Conservation (phyloP, 2,113 vertebrate genomes). For the Cepphus grylle region DNA sequence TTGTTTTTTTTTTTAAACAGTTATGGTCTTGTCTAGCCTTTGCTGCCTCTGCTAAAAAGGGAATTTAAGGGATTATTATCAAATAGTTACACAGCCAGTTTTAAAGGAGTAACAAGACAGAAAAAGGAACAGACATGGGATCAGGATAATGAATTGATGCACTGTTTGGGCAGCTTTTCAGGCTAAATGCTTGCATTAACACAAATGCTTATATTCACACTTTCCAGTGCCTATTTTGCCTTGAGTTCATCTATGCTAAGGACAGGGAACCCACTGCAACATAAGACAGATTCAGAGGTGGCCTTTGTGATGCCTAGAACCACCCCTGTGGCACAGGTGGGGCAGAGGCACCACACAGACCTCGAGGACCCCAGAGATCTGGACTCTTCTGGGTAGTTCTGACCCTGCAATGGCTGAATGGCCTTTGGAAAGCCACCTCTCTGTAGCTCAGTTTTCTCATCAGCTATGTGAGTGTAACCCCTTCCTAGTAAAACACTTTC, state of each 20-base stretch:
- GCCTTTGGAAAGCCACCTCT: neutral
- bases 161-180: neutral
- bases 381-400: neutral
- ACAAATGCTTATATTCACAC: neutral
- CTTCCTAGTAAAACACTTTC: neutral
- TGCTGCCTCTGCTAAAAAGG: neutral
- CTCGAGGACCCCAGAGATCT: neutral
- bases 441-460: neutral
- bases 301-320: neutral
- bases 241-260: neutral
- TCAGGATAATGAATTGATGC: neutral
- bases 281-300: neutral
- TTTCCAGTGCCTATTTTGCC: neutral
- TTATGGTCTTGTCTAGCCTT: neutral
- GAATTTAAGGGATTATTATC: neutral
- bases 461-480: neutral
- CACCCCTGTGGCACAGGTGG: neutral
- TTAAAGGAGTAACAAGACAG: neutral
- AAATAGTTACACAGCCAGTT: neutral
- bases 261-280: neutral
- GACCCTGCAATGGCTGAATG: neutral
- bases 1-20: neutral
- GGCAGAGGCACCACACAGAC: neutral
- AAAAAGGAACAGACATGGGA: neutral
- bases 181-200: neutral